These are phyloP conservation scores for Dryoscopus gambensis DNA, from an alignment of 2,113 vertebrate species.

Conservation along the genomic window DNA sequence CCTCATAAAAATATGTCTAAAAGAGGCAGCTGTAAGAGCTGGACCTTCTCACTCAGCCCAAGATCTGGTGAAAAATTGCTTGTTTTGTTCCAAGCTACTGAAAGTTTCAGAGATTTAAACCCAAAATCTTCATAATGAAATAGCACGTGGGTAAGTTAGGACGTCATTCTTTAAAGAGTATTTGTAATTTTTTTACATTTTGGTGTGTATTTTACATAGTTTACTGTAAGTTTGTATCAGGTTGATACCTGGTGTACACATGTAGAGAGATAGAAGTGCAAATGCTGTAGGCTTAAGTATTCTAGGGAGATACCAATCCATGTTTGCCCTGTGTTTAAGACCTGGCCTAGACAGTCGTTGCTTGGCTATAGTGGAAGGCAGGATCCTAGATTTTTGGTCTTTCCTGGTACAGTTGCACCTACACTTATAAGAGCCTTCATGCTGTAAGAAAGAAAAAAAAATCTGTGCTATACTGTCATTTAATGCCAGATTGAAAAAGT, in stretches of 20 bases:
- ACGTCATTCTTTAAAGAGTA: not conserved
- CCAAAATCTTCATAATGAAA: not conserved
- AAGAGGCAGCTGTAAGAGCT: not conserved
- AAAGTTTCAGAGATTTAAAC: not conserved
- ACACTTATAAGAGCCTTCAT: not conserved
- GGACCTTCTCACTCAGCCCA: not conserved
- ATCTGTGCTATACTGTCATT: not conserved
- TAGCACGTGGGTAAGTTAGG: not conserved
- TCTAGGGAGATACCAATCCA: not conserved
- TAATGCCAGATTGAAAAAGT: not conserved
- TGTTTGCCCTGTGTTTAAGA: not conserved
- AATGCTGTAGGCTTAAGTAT: not conserved
- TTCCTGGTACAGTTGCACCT: not conserved
- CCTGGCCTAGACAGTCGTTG: not conserved
- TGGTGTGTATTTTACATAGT: not conserved
- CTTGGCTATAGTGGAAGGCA: not conserved
- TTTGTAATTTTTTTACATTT: not conserved
- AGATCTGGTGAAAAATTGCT: not conserved
- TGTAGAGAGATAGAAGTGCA: not conserved
- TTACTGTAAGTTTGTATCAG: not conserved
- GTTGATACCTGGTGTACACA: not conserved
- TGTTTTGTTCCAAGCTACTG: not conserved
- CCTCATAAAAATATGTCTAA: not conserved
- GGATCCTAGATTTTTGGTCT: not conserved
- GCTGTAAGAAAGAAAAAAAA: too few species aligned